Evolutionary conservation across 2,888 invertebrate genomes (phyloP).

Genomic region (Parapristionchus giblindavisi): DNA sequence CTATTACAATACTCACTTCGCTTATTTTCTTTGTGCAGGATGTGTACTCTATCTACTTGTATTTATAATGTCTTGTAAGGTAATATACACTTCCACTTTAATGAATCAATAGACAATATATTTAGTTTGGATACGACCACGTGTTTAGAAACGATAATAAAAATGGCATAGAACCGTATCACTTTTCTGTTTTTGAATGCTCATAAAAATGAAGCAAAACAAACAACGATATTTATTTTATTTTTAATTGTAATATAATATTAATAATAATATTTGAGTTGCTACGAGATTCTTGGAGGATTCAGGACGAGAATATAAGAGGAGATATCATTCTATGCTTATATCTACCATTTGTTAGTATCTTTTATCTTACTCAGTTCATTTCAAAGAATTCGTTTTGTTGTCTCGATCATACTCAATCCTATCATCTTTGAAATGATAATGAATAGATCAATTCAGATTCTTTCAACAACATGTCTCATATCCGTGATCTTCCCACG

Average conservation of each 20-base stretch:
- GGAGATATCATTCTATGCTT: constrained; percentile 27
- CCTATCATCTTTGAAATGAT: too few species aligned
- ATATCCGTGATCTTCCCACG: constrained; percentile 16
- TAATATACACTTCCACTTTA: too few species aligned
- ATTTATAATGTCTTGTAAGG: not conserved
- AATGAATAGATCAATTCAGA: not conserved
- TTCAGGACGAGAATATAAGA: constrained; percentile 25
- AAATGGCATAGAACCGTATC: too few species aligned
- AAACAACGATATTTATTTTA: too few species aligned
- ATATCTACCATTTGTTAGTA: not conserved
- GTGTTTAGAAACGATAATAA: too few species aligned
- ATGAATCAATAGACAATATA: too few species aligned
- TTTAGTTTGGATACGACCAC: too few species aligned
- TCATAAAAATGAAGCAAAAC: too few species aligned
- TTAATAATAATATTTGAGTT: constrained; percentile 20
- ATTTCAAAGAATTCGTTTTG: too few species aligned
- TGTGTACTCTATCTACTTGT: not conserved
- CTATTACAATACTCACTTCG: constrained; percentile 7
- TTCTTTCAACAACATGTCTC: constrained; percentile 1
- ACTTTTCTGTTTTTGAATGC: too few species aligned
- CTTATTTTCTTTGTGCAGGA: not conserved
- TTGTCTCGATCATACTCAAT: too few species aligned
- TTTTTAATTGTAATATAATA: not conserved
- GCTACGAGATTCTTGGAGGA: constrained; percentile 13
- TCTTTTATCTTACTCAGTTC: too few species aligned